Base-by-base conservation (phyloP, 1,140 invertebrate genomes). In the Sinonovacula constricta region DNA sequence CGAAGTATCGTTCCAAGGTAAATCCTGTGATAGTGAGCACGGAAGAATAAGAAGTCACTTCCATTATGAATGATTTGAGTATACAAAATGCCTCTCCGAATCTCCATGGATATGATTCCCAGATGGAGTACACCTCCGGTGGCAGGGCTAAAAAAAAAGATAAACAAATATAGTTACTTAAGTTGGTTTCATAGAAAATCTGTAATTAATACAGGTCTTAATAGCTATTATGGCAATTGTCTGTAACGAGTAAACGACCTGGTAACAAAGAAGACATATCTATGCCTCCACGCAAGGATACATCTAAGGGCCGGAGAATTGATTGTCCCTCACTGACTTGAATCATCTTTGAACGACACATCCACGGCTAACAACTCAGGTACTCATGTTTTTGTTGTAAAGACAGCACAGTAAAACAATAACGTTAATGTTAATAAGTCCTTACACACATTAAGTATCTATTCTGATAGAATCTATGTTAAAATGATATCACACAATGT, bases 1-100 rank as follows among this genome's bases (percentile, higher is more conserved):
- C 97, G 24, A 99, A 93, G 90, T 98, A 99, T 71, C 98, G 91
- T 90, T 99, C 98, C 10, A 98, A 94, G 0, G 97, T 98, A 91
- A 99, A 99, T 1, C 96, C 95, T 0, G 95, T 96, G 66, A 98
- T 97, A 15, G 96, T 97, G 49, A 99, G 92, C 0, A 99, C 95
- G 0, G 97, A 98, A 0, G 97, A 97, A 90, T 98, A 97, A 2
- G 96, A 96, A 0, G 96, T 97, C 2, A 95, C 96, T 89, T 98
- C 97, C 0, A 96, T 95, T 0, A 96, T 93, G 45, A 97, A 92
- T 0, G 95, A 96, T 72, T 96, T 94, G 15, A 97, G 90, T 10
- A 97, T 92, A 89, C 97, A 98, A 88, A 98, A 97, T 1, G 92
- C 92, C 77, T 95, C 94, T 0, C 96, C 96, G 83, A 98, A 97